These are phyloP conservation scores for Cylindroiulus punctatus DNA, from an alignment of 2,888 invertebrate genomes.

Conservation along the genomic window DNA sequence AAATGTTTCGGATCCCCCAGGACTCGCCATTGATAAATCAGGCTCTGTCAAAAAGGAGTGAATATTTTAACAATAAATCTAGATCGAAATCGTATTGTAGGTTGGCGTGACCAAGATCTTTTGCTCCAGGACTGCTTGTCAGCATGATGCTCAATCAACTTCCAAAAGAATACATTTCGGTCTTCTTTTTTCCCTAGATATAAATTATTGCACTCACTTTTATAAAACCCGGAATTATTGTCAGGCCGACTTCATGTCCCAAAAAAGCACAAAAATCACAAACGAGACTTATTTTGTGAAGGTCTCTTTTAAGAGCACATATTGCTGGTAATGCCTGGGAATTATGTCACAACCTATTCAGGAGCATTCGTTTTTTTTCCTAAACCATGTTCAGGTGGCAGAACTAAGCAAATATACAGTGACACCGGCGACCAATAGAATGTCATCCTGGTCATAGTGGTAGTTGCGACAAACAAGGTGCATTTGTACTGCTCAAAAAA, in stretches of 20 bases:
- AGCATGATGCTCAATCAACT: constrained; percentile 39
- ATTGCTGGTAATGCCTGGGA: constrained; percentile 24
- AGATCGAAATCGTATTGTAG: constrained; percentile 23
- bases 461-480: constrained; percentile 8
- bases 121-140: background rate
- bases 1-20: background rate
- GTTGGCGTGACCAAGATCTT: constrained; percentile 8
- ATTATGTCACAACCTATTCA: constrained; percentile 35
- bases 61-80: constrained; percentile 41
- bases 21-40: constrained; percentile 24
- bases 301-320: background rate
- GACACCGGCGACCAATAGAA: constrained; percentile 2
- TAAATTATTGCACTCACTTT: constrained; percentile 26
- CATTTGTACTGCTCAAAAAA: background rate
- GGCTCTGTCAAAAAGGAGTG: constrained; percentile 5
- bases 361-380: background rate
- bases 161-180: constrained; percentile 14
- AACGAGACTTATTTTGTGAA: background rate
- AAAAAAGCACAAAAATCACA: constrained; percentile 35
- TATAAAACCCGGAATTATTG: constrained; percentile 3
- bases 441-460: background rate
- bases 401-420: constrained; percentile 27
- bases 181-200: background rate
- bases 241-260: constrained; percentile 14
- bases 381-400: background rate